Evolutionary conservation across 2,113 vertebrate genomes (phyloP), one percentile per base, ranked within the genome.

Genomic region (Gadus macrocephalus): DNA sequence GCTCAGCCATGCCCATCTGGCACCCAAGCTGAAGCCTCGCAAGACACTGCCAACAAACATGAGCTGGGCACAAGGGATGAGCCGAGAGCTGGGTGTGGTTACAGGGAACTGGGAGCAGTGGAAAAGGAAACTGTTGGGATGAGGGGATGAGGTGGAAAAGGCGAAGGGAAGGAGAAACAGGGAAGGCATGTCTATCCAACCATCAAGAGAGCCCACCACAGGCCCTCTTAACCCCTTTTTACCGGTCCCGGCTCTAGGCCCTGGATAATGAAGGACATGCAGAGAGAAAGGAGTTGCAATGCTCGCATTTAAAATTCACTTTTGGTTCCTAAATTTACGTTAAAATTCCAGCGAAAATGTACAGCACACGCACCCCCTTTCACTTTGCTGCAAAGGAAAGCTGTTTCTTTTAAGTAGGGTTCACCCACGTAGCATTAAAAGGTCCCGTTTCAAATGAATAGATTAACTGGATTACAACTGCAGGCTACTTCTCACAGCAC

Each of bases 201-300:
- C 77, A 81, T 78, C 70, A 75, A 78, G 68, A 64, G 11, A 16
- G 6, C 59, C 15, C 66, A 78, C 28, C 19, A 58, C 74, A 68
- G 67, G 56, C 72, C 15, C 22, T 28, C 19, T 17, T n/a, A 49
- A 49, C 42, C 42, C 55, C 16, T n/a, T 9, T 56, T 63, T 69
- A 62, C 74, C 69, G 62, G 55, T 76, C 66, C 58, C 62, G 56
- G 72, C 68, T 31, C 15, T 77, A 75, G 81, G 73, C 60, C 71
- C 17, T 49, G 68, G 53, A 73, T 42, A 81, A 77, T 79, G 70
- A 87, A 70, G 58, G 70, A 67, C 66, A 76, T 1, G 68, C 79
- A 78, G 74, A 74, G 28, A 64, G 27, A 72, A 68, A 64, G 49
- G n/a, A 81, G 49, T 12, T 56, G 63, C 68, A 61, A 67, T 72